phyloP scores from a whole-genome alignment of 2,888 invertebrate genomes.

The Acleris sparsana region DNA sequence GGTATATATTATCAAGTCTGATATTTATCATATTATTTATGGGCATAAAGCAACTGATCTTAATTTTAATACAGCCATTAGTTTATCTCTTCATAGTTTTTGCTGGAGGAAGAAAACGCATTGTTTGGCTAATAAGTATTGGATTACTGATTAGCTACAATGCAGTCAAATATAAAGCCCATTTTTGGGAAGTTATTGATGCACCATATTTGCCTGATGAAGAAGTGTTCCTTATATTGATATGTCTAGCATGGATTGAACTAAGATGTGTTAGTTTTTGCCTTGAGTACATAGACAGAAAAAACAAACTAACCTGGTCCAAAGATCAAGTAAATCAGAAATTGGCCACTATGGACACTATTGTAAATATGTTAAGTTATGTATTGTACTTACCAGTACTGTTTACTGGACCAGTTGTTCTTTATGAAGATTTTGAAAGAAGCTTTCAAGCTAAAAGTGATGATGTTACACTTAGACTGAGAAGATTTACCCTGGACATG shows the following conservation, averaged over 20 bases:
- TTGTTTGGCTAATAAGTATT: constrained; percentile 83
- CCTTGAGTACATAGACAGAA: constrained; percentile 80
- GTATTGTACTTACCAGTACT: constrained; percentile 92
- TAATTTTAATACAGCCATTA: constrained; percentile 82
- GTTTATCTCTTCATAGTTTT: constrained; percentile 73
- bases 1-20: constrained; percentile 80
- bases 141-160: constrained; percentile 77
- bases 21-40: constrained; percentile 73
- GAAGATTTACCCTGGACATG: constrained; percentile 73
- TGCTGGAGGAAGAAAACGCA: constrained; percentile 70
- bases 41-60: constrained; percentile 76
- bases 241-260: constrained; percentile 87
- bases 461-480: constrained; percentile 58
- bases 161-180: constrained; percentile 71
- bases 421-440: constrained; percentile 87
- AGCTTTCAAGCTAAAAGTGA: constrained; percentile 58
- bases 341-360: constrained; percentile 41
- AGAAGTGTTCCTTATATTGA: constrained; percentile 80
- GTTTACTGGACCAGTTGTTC: constrained; percentile 92
- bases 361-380: constrained; percentile 87
- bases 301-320: constrained; percentile 45
- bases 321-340: constrained; percentile 34
- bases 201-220: constrained; percentile 74
- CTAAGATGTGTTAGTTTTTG: constrained; percentile 90
- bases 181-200: constrained; percentile 74